phyloP scores from a whole-genome alignment of 2,797 vertebrate species.

The Melanotaenia trifasciata region DNA sequence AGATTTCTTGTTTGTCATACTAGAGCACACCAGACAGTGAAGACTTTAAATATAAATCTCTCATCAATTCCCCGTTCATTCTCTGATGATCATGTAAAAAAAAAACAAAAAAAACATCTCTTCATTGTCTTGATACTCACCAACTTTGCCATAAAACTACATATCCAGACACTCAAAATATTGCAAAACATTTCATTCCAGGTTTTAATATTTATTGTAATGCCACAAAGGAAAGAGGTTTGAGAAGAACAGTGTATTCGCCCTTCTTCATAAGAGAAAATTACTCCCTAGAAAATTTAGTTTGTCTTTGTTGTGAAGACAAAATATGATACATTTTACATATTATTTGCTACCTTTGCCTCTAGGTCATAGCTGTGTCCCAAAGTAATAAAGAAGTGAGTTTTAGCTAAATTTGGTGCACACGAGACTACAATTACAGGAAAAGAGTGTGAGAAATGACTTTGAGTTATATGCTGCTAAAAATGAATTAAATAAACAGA shows the following conservation, averaged over 20 bases:
- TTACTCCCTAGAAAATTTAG: background rate
- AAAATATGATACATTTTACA: slow-evolving; percentile 34
- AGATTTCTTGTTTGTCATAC: background rate
- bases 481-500: slow-evolving; percentile 8
- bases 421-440: slow-evolving; percentile 15
- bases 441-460: slow-evolving; percentile 20
- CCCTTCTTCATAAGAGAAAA: slow-evolving; percentile 10
- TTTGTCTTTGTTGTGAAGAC: slow-evolving; percentile 31
- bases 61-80: background rate
- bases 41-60: background rate
- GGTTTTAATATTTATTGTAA: background rate
- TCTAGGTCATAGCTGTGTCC: slow-evolving; percentile 7
- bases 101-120: background rate
- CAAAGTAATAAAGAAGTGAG: slow-evolving; percentile 53
- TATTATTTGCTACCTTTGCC: slow-evolving; percentile 4
- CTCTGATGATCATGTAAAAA: background rate
- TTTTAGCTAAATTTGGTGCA: slow-evolving; percentile 35
- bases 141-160: too few species aligned
- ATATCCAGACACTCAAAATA: background rate
- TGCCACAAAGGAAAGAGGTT: slow-evolving; percentile 6
- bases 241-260: background rate
- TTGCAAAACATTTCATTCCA: background rate
- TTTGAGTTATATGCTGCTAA: slow-evolving; percentile 25
- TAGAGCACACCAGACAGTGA: background rate
- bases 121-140: too few species aligned